A percentile compares a stretch with the other conserved stretches of the same genome.
These are phyloP conservation scores for Thera obeliscata DNA, from an alignment of 2,888 invertebrate species.

Conservation along the genomic window DNA sequence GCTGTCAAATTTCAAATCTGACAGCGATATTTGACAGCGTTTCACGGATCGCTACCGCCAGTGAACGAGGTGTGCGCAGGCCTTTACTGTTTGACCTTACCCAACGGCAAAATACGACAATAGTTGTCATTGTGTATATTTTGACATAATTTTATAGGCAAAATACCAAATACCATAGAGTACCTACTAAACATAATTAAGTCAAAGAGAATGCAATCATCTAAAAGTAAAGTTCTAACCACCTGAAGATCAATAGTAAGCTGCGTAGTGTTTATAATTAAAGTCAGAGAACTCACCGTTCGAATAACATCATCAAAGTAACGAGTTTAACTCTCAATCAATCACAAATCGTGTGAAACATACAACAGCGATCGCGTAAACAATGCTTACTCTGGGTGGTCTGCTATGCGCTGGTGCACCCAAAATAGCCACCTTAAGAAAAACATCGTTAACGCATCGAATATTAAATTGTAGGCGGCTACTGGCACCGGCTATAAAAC, in stretches of 20 bases:
- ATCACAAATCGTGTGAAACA: constrained; percentile 33
- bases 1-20: no score
- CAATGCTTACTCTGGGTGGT: constrained; percentile 67
- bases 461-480: constrained; percentile 80
- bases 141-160: no score
- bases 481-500: constrained; percentile 71
- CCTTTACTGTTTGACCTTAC: no score
- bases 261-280: constrained; percentile 10
- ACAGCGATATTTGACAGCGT: no score
- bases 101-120: no score
- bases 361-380: constrained; percentile 32
- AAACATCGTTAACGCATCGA: constrained; percentile 78
- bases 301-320: constrained; percentile 23
- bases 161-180: no score
- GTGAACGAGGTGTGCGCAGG: no score
- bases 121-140: no score
- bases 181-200: no score
- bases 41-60: no score
- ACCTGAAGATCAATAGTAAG: neutral
- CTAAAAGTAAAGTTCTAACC: neutral
- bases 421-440: constrained; percentile 75
- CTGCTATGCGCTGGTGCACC: constrained; percentile 62
- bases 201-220: no score
- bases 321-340: constrained; percentile 27
- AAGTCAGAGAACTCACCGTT: constrained; percentile 5